Conservation (phyloP, 2,113 vertebrate species). For the Hirundichthys speculiger region DNA sequence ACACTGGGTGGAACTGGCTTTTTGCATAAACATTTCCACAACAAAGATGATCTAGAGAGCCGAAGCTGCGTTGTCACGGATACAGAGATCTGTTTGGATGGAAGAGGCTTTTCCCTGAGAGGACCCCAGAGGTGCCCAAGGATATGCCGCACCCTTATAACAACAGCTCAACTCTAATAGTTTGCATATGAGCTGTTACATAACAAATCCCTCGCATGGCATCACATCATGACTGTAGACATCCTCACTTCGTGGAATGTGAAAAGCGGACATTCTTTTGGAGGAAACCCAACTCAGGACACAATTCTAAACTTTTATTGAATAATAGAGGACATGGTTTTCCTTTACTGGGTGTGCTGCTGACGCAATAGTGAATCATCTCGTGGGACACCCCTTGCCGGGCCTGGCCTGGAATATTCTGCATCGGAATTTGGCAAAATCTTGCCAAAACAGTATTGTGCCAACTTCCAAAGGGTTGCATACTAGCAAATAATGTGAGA, state of each 20-base stretch:
- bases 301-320: slow-evolving; percentile 16
- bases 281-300: not conserved
- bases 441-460: slow-evolving; percentile 3
- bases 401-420: slow-evolving; percentile 7
- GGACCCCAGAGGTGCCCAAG: slow-evolving; percentile 60
- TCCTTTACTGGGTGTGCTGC: not conserved
- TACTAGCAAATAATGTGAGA: slow-evolving; percentile 1
- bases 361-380: slow-evolving; percentile 9
- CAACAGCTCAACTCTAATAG: slow-evolving; percentile 50
- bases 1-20: slow-evolving; percentile 40
- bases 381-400: slow-evolving; percentile 2
- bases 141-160: slow-evolving; percentile 59
- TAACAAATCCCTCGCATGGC: slow-evolving; percentile 45
- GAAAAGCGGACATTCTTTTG: not conserved
- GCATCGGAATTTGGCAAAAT: not conserved
- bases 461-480: not conserved
- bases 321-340: not conserved
- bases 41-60: slow-evolving; percentile 46
- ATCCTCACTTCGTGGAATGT: slow-evolving; percentile 13
- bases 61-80: slow-evolving; percentile 48
- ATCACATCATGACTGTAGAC: slow-evolving; percentile 27
- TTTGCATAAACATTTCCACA: slow-evolving; percentile 73
- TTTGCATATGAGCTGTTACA: slow-evolving; percentile 62
- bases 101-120: slow-evolving; percentile 59
- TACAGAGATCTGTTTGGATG: slow-evolving; percentile 59